Evolutionary conservation across 2,888 invertebrate genomes (phyloP).

Genomic region (Campoplex nolae): DNA sequence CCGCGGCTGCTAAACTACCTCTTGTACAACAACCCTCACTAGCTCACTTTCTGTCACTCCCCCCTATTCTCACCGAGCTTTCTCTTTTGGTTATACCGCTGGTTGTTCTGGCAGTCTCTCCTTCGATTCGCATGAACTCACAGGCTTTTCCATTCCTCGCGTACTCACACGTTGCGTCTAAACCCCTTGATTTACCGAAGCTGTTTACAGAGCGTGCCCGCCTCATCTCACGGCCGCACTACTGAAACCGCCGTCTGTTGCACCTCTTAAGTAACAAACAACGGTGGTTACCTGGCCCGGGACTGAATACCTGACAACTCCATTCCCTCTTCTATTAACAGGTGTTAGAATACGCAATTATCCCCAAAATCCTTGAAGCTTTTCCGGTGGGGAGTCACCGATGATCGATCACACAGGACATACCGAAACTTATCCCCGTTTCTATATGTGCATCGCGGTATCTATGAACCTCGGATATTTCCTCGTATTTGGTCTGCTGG

Average conservation of each 20-base stretch:
- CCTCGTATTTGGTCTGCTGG: neutral
- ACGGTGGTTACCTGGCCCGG: conserved; percentile 77
- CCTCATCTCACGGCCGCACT: conserved; percentile 63
- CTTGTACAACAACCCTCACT: conserved; percentile 57
- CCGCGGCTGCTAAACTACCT: conserved; percentile 66
- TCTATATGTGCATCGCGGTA: neutral
- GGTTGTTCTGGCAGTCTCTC: conserved; percentile 47
- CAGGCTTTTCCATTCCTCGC: conserved; percentile 65
- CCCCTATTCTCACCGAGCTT: conserved; percentile 20
- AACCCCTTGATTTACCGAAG: conserved; percentile 50
- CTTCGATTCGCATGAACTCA: conserved; percentile 35
- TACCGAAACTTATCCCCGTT: conserved; percentile 23
- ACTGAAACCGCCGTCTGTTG: conserved; percentile 79
- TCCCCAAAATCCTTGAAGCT: conserved; percentile 73
- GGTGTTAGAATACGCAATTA: conserved; percentile 80
- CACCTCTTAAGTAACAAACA: conserved; percentile 72
- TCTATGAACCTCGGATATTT: conserved; percentile 3
- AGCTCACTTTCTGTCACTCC: conserved; percentile 33
- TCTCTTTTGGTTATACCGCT: conserved; percentile 31
- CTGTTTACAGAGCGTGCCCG: conserved; percentile 35
- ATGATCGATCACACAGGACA: conserved; percentile 39
- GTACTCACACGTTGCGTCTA: conserved; percentile 58
- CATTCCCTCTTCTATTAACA: conserved; percentile 80
- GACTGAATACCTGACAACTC: conserved; percentile 80
- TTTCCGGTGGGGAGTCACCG: conserved; percentile 21